Base-by-base conservation (phyloP, 2,888 invertebrate genomes). In the Drepana falcataria region DNA sequence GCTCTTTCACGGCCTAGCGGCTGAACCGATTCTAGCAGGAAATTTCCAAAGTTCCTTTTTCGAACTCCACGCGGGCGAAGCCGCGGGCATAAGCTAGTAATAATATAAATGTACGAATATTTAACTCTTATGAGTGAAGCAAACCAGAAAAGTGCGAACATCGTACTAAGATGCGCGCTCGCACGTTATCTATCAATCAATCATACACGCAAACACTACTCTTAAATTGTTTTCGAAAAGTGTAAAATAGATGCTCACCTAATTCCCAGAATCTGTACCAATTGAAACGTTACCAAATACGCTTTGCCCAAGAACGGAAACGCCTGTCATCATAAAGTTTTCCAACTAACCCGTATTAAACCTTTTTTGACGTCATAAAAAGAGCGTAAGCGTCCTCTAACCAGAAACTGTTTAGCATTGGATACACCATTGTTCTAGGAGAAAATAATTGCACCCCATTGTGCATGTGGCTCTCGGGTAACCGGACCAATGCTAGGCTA, bases 181-280 rank as follows among this genome's bases (percentile, higher is more conserved):
- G 5, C 44, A 2, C 44, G 44, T 44, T 3, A 9, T 44, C 51
- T 51, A 40, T 51, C 51, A 40, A 51, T 51, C 51, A 51, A 40
- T 33, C 33, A 40, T 40, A 33, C 21, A 1, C 21, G 21, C 21
- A 6, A 33, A 51, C 34, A 37, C 40, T 34, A 21, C 21, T 21
- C 21, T 21, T 37, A 49, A 5, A 40, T 40, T 40, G 51, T 9
- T 51, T 51, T 34, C 40, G 35, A 51, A 51, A 51, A 51, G 5
- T 40, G 33, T 51, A 34, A 49, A 49, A 41, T 33, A 51, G 51
- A n/a, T 21, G 51, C 40, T 40, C 51, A 41, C 51, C 51, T 51
- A 51, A 51, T 41, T 51, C 51, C 48, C 7, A 3, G 41, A 33
- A 41, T 40, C 9, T 40, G 21, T 37, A 21, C 40, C 51, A 51